phyloP scores from a whole-genome alignment of 2,113 vertebrate genomes.

The Garra rufa region DNA sequence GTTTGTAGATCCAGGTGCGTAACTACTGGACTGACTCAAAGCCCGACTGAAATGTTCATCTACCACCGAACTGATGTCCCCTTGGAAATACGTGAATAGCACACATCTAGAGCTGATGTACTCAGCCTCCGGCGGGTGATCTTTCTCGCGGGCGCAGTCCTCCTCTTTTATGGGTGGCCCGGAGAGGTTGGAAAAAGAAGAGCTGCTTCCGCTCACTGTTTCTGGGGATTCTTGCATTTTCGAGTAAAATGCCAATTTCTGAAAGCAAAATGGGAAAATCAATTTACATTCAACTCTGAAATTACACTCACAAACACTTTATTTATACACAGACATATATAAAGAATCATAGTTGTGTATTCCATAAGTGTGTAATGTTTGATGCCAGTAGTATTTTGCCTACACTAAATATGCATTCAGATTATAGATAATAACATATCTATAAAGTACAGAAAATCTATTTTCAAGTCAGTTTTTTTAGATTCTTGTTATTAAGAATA shows the following conservation, averaged over 20 bases:
- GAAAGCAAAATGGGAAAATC: slow-evolving; percentile 5
- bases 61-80: slow-evolving; percentile 96
- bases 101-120: slow-evolving; percentile 95
- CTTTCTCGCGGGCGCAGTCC: slow-evolving; percentile 87
- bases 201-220: slow-evolving; percentile 75
- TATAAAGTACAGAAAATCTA: not conserved
- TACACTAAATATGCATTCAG: not conserved
- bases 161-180: slow-evolving; percentile 91
- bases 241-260: slow-evolving; percentile 95
- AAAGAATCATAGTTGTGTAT: not conserved
- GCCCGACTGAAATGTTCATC: slow-evolving; percentile 98
- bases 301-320: not conserved
- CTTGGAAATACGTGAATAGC: slow-evolving; percentile 97
- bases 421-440: not conserved
- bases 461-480: not conserved
- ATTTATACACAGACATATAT: not conserved
- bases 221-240: slow-evolving; percentile 97
- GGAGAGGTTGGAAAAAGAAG: slow-evolving; percentile 79
- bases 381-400: not conserved
- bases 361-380: not conserved
- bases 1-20: slow-evolving; percentile 73
- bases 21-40: slow-evolving; percentile 87
- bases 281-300: not conserved
- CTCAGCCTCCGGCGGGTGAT: slow-evolving; percentile 91
- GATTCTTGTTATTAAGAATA: too few relatives aligned